phyloP scores from a whole-genome alignment of 2,113 vertebrate genomes.

The Chamaetylas fuelleborni region DNA sequence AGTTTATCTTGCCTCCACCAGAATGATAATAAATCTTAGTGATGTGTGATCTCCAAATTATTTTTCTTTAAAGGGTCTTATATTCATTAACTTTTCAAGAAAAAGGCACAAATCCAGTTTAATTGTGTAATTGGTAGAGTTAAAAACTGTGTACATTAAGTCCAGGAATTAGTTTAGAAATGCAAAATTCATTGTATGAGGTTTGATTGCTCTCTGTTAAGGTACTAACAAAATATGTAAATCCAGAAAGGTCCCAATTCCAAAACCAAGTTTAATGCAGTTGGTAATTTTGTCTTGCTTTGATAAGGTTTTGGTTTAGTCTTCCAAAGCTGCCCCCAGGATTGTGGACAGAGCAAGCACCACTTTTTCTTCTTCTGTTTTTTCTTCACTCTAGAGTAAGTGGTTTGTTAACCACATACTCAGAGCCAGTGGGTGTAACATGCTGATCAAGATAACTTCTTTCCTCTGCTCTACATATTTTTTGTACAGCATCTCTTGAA shows the following conservation, averaged over 20 bases:
- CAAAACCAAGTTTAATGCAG: no score
- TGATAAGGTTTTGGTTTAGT: background rate
- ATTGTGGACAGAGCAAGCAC: background rate
- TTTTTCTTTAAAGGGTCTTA: background rate
- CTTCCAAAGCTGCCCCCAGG: background rate
- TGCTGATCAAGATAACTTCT: slow-evolving; percentile 64
- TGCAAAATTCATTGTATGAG: background rate
- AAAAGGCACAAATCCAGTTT: background rate
- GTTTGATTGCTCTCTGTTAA: background rate
- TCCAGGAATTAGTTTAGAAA: background rate
- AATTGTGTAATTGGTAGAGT: background rate
- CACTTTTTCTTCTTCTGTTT: background rate
- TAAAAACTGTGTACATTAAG: background rate
- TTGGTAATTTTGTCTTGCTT: background rate
- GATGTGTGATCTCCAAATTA: background rate
- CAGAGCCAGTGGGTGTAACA: slow-evolving; percentile 18
- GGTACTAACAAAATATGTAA: background rate
- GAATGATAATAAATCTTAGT: background rate
- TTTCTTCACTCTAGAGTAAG: background rate
- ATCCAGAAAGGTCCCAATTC: background rate
- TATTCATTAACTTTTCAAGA: background rate
- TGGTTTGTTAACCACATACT: slow-evolving; percentile 61
- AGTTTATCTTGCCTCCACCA: background rate
- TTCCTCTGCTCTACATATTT: slow-evolving; percentile 61
- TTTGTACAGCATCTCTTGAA: background rate